Evolutionary conservation across 2,888 invertebrate genomes (phyloP).

Genomic region (Agrenia bidenticulata): DNA sequence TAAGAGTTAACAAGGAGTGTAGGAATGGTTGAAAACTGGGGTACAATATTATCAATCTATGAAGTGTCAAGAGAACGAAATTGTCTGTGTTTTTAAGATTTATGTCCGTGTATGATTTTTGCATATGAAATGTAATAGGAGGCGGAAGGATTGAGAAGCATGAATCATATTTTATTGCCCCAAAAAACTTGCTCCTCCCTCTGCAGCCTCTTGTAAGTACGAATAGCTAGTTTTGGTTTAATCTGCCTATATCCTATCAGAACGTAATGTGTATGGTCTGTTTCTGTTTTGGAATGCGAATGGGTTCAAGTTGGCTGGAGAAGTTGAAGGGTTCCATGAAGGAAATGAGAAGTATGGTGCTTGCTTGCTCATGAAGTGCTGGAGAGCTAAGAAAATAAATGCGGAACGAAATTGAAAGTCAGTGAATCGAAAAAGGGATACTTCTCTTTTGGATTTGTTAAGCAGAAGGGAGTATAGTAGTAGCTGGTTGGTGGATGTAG

Average conservation of each 20-base stretch:
- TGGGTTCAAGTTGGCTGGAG: background rate
- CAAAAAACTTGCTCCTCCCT: background rate
- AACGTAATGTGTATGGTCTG: too few relatives aligned
- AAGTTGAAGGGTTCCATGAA: background rate
- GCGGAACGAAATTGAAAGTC: slow-evolving; percentile 16
- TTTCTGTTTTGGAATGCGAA: too few relatives aligned
- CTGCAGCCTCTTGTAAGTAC: too few relatives aligned
- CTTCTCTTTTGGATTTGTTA: slow-evolving; percentile 9
- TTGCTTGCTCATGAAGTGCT: background rate
- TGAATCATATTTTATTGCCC: slow-evolving; percentile 1
- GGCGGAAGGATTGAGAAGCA: slow-evolving; percentile 1
- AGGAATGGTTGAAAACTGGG: too few relatives aligned
- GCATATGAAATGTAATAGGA: slow-evolving; percentile 2
- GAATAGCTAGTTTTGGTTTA: too few relatives aligned
- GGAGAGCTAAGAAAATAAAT: slow-evolving; percentile 12
- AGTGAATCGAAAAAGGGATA: slow-evolving; percentile 13
- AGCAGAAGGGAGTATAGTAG: background rate
- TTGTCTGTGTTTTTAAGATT: too few relatives aligned
- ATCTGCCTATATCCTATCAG: too few relatives aligned
- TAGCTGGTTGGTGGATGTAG: background rate
- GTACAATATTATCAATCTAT: too few relatives aligned
- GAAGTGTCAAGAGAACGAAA: too few relatives aligned
- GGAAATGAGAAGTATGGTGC: background rate
- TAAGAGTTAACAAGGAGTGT: too few relatives aligned
- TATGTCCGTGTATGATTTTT: background rate